Evolutionary conservation across 2,888 invertebrate species (phyloP), one percentile per base, ranked within the genome.

Genomic region (Brenthis ino): DNA sequence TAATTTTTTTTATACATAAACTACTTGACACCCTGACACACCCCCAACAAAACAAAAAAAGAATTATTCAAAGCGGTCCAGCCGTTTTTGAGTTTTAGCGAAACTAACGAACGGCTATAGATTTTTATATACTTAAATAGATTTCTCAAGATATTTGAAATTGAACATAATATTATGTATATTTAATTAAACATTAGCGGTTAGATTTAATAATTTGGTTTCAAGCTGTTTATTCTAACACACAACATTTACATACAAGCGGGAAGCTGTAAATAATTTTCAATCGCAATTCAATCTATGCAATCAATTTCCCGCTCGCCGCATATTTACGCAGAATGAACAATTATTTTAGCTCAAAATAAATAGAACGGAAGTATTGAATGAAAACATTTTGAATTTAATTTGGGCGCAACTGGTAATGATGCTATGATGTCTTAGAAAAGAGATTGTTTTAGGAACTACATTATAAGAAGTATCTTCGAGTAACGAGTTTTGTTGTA

Each of bases 261-360:
- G 60, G 58, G 28, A 57, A 64, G 61, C 67, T 51, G 72, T 70
- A 70, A 72, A 70, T 72, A 72, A 72, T 72, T 68, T 72, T 65
- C 67, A 70, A 68, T 70, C 67, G 70, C 55, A 72, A 70, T 72
- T 72, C 72, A 72, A 72, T 72, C 67, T 70, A 67, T 70, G 65
- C 65, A 72, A 72, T 69, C 67, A 72, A 72, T 72, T 70, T 57
- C 67, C 37, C 60, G 53, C 70, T 55, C 55, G 65, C 72, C 70
- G 70, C 72, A 70, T 68, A 71, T 71, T 71, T 68, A 63, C 70
- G 65, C 53, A 51, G 63, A 57, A 57, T 53, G 57, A 61, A 57
- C 68, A 57, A 65, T 65, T 57, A 68, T 68, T 68, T 68, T 48
- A 61, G 61, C 50, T 50, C 54, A 68, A 70, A 70, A 67, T 64